phyloP scores from a whole-genome alignment of 2,797 vertebrate species.

The Leptoclinus maculatus region DNA sequence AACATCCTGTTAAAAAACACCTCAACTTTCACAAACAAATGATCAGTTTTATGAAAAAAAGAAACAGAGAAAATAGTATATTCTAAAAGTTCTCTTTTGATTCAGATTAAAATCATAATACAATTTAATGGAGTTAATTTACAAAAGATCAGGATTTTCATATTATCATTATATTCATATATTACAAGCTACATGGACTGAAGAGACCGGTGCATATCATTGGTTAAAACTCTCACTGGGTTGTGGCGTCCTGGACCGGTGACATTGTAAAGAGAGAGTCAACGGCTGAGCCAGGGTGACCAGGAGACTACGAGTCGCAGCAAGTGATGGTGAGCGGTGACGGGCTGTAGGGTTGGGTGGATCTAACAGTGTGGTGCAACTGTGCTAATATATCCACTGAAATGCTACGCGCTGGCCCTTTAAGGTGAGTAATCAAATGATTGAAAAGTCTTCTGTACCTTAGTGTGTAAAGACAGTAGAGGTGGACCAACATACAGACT shows the following conservation, averaged over 20 bases:
- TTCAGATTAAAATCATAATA: slow-evolving; percentile 42
- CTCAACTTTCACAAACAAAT: slow-evolving; percentile 41
- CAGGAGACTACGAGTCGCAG: background rate
- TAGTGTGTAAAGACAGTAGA: too few species aligned
- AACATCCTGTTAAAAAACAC: slow-evolving; percentile 46
- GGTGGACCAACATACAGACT: too few species aligned
- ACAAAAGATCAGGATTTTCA: slow-evolving; percentile 42
- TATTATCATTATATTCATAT: slow-evolving; percentile 23
- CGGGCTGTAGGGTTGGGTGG: too few species aligned
- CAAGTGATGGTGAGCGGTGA: background rate
- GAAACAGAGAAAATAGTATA: slow-evolving; percentile 26
- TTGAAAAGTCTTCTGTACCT: background rate
- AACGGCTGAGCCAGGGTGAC: background rate
- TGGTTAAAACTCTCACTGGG: background rate
- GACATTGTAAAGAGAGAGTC: slow-evolving; percentile 14
- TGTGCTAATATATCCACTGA: background rate
- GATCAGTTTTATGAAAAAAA: slow-evolving; percentile 36
- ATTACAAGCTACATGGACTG: slow-evolving; percentile 42
- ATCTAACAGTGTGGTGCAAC: background rate
- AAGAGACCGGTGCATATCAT: slow-evolving; percentile 48
- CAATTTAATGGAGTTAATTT: slow-evolving; percentile 28
- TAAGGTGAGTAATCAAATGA: background rate
- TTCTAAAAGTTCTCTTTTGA: slow-evolving; percentile 33
- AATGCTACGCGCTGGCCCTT: background rate
- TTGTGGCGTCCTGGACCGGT: slow-evolving; percentile 17